Percentiles rank a stretch among this genome's conserved stretches.
These are phyloP conservation scores for Prionailurus bengalensis DNA, from an alignment of 2,113 vertebrate genomes.

Conservation along the genomic window DNA sequence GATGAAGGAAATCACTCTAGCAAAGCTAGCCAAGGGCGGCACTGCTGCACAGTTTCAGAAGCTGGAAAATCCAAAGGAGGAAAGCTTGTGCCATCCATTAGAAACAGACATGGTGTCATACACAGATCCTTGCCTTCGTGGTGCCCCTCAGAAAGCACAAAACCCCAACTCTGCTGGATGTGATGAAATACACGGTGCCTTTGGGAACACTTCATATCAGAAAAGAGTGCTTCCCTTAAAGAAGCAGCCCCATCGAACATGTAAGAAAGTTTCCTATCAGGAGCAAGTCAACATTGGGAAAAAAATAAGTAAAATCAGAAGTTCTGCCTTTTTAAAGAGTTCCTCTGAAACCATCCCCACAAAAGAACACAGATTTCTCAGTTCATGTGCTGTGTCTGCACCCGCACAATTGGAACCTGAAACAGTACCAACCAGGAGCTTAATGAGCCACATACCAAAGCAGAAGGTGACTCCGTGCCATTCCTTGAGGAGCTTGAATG, in stretches of 20 bases:
- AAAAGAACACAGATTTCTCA: constrained; percentile 68
- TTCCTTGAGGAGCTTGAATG: constrained; percentile 72
- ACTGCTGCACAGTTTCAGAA: constrained; percentile 64
- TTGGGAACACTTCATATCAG: constrained; percentile 65
- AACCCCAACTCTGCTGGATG: not conserved
- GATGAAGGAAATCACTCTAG: constrained; percentile 76
- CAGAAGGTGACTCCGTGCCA: constrained; percentile 75
- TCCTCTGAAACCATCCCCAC: constrained; percentile 57
- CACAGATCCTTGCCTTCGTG: not conserved
- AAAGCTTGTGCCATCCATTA: constrained; percentile 66
- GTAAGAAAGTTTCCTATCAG: constrained; percentile 77
- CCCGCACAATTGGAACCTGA: not conserved
- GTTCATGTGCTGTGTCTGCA: constrained; percentile 26
- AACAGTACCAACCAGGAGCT: constrained; percentile 48
- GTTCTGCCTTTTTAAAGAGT: constrained; percentile 65
- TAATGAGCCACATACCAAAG: constrained; percentile 67
- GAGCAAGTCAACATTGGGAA: constrained; percentile 19
- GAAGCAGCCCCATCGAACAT: constrained; percentile 83
- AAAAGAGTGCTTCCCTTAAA: constrained; percentile 80
- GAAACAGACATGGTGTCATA: not conserved
- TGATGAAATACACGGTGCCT: constrained; percentile 79
- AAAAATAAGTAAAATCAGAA: constrained; percentile 62
- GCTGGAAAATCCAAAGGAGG: constrained; percentile 71
- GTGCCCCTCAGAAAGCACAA: not conserved
- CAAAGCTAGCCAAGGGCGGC: constrained; percentile 73